phyloP scores from a whole-genome alignment of 2,888 invertebrate genomes.

The Eupithecia subumbrata region DNA sequence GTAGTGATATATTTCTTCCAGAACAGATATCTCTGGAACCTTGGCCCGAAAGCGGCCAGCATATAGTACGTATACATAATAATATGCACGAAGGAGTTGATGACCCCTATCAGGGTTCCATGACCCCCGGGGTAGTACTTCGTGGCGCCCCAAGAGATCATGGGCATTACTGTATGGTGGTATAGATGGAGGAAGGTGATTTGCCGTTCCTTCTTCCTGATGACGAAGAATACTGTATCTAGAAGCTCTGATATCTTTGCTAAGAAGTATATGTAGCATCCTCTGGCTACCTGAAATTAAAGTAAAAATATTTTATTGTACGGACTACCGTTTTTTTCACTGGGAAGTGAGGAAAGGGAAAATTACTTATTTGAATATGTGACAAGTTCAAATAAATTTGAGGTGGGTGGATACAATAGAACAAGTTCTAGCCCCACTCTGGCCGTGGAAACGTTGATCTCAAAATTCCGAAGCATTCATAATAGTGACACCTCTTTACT shows the following conservation, averaged over 20 bases:
- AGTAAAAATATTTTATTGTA: not conserved
- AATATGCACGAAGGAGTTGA: constrained; percentile 97
- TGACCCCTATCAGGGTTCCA: constrained; percentile 94
- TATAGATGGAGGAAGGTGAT: constrained; percentile 96
- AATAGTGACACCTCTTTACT: not conserved
- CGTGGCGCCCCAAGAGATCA: constrained; percentile 96
- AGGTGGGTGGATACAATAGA: not conserved
- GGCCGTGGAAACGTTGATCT: not conserved
- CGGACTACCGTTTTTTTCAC: not conserved
- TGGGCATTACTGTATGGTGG: constrained; percentile 97
- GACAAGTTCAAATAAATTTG: not conserved
- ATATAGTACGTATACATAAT: constrained; percentile 97
- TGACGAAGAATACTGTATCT: constrained; percentile 96
- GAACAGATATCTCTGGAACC: constrained; percentile 94
- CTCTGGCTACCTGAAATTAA: constrained; percentile 84
- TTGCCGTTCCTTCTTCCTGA: constrained; percentile 95
- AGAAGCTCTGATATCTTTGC: constrained; percentile 95
- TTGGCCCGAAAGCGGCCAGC: constrained; percentile 94
- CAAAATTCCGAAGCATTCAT: not conserved
- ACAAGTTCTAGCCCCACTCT: not conserved
- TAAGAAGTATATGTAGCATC: constrained; percentile 93
- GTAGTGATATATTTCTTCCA: constrained; percentile 97
- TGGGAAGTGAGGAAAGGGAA: not conserved
- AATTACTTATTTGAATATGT: not conserved
- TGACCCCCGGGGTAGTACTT: constrained; percentile 95